phyloP scores from a whole-genome alignment of 2,113 vertebrate genomes.

The Macrotus californicus region DNA sequence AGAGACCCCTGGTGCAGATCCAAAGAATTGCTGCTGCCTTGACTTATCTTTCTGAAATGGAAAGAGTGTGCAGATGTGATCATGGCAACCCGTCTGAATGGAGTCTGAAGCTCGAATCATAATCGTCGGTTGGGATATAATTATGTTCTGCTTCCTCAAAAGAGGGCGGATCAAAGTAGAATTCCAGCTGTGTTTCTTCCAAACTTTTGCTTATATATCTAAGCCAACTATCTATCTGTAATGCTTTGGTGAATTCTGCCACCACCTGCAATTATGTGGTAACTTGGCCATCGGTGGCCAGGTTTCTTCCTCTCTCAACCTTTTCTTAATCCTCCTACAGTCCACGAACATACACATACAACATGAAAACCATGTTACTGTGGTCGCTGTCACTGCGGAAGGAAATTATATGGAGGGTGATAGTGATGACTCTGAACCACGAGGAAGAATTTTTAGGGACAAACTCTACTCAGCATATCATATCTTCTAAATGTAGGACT shows the following conservation, averaged over 20 bases:
- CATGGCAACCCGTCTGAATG: not conserved
- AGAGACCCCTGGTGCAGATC: not conserved
- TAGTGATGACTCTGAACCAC: not conserved
- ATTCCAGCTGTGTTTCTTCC: slow-evolving; percentile 4
- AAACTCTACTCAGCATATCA: not conserved
- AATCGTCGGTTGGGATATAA: not conserved
- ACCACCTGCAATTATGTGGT: not conserved
- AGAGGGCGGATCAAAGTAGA: not conserved
- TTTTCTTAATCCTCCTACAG: not conserved
- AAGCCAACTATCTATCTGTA: not conserved
- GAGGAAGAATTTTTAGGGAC: not conserved
- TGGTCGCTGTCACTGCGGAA: not conserved
- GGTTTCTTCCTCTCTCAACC: not conserved
- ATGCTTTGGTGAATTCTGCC: not conserved
- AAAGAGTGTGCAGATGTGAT: not conserved
- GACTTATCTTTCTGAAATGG: not conserved
- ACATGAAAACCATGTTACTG: not conserved
- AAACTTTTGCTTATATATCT: not conserved
- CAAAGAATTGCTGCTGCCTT: not conserved
- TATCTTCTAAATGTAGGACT: not conserved
- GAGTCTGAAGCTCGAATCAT: not conserved
- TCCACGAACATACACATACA: not conserved
- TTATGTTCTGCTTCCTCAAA: not conserved
- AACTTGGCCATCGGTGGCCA: not conserved
- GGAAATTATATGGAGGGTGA: not conserved